These are phyloP conservation scores for Scolanthus callimorphus DNA, from an alignment of 92 coral and sea anemone species.

Conservation along the genomic window DNA sequence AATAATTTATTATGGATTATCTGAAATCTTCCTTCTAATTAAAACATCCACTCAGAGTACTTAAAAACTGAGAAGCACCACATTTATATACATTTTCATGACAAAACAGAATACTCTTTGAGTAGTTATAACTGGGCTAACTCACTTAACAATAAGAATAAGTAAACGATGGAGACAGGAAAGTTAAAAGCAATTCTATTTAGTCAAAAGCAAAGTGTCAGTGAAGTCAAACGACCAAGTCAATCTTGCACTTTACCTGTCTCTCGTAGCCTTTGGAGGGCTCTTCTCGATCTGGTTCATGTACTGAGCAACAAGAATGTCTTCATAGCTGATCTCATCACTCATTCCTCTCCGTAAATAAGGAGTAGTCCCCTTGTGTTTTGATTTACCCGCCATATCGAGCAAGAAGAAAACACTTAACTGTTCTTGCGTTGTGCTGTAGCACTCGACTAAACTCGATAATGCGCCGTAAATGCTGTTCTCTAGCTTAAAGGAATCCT, in stretches of 20 bases:
- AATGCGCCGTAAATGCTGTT: no score
- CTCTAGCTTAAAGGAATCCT: no score
- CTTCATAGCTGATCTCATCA: constrained; percentile 72
- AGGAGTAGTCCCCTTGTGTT: constrained; percentile 44
- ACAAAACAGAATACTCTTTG: no score
- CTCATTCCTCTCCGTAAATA: constrained; percentile 83
- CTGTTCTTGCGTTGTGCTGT: not conserved
- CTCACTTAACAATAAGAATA: no score
- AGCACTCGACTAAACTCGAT: not conserved
- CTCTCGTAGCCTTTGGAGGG: constrained; percentile 46
- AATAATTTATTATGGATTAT: not conserved
- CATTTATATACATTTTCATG: not conserved
- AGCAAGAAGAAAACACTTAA: no score
- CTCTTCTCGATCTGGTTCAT: constrained; percentile 65
- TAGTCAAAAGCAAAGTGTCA: no score
- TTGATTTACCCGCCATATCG: constrained; percentile 61
- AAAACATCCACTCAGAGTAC: no score
- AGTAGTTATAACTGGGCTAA: no score
- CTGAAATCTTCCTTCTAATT: not conserved
- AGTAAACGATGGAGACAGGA: no score
- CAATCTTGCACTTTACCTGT: constrained; percentile 35
- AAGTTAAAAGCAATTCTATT: no score
- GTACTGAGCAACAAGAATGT: constrained; percentile 76
- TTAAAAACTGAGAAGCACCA: no score
- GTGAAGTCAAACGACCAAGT: no score